phyloP scores from a whole-genome alignment of 2,888 invertebrate species.

The Liopterus haemorrhoidalis region DNA sequence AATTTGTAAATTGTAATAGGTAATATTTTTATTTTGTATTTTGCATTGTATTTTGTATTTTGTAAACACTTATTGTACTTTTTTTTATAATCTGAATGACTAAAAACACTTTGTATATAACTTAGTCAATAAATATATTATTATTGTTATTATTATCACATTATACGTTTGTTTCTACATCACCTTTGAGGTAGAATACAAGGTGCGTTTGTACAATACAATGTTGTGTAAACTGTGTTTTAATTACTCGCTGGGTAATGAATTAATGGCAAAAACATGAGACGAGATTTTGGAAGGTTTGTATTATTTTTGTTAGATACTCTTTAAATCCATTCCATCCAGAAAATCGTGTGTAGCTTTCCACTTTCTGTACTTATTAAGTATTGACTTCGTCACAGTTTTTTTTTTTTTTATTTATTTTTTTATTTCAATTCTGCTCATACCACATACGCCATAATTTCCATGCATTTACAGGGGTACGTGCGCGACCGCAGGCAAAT shows the following conservation, averaged over 20 bases:
- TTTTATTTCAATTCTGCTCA: slow-evolving; percentile 29
- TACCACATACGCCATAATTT: slow-evolving; percentile 34
- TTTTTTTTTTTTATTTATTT: too few species aligned
- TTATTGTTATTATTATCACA: too few species aligned
- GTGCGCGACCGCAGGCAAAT: slow-evolving; percentile 35
- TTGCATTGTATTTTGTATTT: too few species aligned
- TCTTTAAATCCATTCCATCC: slow-evolving; percentile 36
- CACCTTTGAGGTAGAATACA: too few species aligned
- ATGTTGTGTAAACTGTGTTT: slow-evolving; percentile 25
- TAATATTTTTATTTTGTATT: too few species aligned
- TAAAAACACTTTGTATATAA: too few species aligned
- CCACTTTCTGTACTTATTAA: slow-evolving; percentile 34
- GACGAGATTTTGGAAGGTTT: slow-evolving; percentile 17
- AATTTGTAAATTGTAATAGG: too few species aligned
- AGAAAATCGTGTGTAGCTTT: slow-evolving; percentile 27
- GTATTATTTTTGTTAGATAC: slow-evolving; percentile 22
- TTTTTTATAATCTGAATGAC: too few species aligned
- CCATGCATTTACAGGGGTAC: slow-evolving; percentile 35
- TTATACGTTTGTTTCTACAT: too few species aligned
- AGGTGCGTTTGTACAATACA: too few species aligned
- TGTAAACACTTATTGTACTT: too few species aligned
- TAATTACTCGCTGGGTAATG: slow-evolving; percentile 25
- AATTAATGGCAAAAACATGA: slow-evolving; percentile 23
- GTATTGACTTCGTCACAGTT: slow-evolving; percentile 20
- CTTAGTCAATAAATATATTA: too few species aligned